These are phyloP conservation scores for Lasioglossum baleicum DNA, from an alignment of 1,140 invertebrate species.

Conservation along the genomic window DNA sequence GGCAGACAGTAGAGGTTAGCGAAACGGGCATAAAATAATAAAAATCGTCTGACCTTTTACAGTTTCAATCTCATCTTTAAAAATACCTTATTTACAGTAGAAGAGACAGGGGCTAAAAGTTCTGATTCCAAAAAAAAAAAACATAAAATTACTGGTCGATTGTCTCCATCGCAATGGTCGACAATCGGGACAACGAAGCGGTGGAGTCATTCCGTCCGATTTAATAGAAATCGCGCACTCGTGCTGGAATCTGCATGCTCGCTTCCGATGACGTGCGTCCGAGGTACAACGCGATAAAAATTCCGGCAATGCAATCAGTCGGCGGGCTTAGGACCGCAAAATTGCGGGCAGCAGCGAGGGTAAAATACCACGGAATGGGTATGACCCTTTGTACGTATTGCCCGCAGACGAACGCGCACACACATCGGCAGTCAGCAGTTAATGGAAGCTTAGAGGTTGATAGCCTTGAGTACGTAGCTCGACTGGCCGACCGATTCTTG, in stretches of 20 bases:
- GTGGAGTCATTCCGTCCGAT: background rate
- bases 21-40: no score
- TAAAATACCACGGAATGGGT: constrained; percentile 38
- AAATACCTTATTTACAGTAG: no score
- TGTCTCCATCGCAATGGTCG: background rate
- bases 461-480: constrained; percentile 58
- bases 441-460: constrained; percentile 68
- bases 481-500: constrained; percentile 45
- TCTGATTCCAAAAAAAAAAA: no score
- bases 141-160: no score
- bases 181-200: background rate
- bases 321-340: constrained; percentile 53
- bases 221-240: background rate
- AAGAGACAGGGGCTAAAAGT: no score
- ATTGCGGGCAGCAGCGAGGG: constrained; percentile 50
- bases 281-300: constrained; percentile 10
- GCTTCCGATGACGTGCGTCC: background rate
- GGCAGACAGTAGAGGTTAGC: no score
- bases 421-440: constrained; percentile 28
- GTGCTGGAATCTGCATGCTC: background rate
- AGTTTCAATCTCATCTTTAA: no score
- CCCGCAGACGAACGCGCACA: constrained; percentile 17
- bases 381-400: constrained; percentile 32
- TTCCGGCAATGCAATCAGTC: constrained; percentile 53
- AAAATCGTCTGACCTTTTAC: no score